A percentile compares a stretch with the other conserved stretches of the same genome.
Conservation (phyloP, 2,113 vertebrate species). For the Ploceus nigricollis region DNA sequence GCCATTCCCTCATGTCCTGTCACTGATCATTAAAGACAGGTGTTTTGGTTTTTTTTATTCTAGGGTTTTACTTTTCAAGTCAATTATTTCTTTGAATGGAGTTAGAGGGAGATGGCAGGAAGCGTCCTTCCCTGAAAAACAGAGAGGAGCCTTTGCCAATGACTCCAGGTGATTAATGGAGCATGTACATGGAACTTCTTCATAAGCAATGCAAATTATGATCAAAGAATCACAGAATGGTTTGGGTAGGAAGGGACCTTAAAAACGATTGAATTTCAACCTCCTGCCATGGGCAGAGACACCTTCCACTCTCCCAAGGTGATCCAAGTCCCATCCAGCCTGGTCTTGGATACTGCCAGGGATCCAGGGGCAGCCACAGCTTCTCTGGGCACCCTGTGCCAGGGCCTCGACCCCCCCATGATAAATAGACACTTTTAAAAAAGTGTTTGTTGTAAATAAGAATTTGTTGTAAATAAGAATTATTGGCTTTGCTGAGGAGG, state of each 20-base stretch:
- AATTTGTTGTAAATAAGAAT: not conserved
- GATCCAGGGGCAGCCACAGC: not conserved
- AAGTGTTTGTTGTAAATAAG: not conserved
- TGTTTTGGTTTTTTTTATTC: not conserved
- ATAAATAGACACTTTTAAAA: not conserved
- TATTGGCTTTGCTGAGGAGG: not conserved
- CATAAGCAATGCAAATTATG: not conserved
- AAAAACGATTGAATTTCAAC: rapidly evolving
- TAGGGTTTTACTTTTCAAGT: not conserved
- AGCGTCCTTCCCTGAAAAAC: not conserved
- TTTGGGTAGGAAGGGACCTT: not conserved
- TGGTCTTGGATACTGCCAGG: not conserved
- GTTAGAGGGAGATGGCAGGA: not conserved
- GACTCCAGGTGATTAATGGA: not conserved
- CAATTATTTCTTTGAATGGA: not conserved
- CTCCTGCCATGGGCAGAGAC: rapidly evolving
- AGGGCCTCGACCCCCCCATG: rapidly evolving
- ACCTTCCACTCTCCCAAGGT: rapidly evolving
- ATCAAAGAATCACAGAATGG: not conserved
- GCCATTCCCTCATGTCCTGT: not conserved
- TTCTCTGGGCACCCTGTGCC: not conserved
- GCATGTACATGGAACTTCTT: too few relatives aligned
- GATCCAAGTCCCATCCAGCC: rapidly evolving
- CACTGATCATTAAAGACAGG: not conserved
- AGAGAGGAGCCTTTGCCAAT: not conserved